Evolutionary conservation across 92 coral and sea anemone genomes (phyloP).

Genomic region (Zoanthus gigantus): DNA sequence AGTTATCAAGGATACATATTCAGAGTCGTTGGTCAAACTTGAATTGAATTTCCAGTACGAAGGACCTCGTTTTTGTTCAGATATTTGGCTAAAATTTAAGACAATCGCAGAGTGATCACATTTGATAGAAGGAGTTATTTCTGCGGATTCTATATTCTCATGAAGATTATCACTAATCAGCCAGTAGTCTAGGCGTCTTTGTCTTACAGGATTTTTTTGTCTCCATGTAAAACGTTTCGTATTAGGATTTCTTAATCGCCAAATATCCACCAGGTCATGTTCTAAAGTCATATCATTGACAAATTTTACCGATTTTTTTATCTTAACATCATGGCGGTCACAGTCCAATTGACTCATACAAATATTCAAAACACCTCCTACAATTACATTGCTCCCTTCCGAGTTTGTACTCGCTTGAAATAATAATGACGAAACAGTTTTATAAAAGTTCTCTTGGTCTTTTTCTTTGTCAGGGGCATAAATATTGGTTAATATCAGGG

Average conservation of each 20-base stretch:
- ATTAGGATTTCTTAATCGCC: slow-evolving; percentile 51
- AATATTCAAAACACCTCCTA: slow-evolving; percentile 49
- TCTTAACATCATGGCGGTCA: slow-evolving; percentile 8
- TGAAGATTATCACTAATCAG: not conserved
- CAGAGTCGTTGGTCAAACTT: slow-evolving; percentile 4
- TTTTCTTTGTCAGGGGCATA: slow-evolving; percentile 47
- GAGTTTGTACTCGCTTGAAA: slow-evolving; percentile 12
- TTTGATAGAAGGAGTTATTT: slow-evolving; percentile 30
- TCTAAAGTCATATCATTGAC: slow-evolving; percentile 7
- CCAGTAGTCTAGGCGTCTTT: slow-evolving; percentile 35
- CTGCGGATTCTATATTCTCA: slow-evolving; percentile 22
- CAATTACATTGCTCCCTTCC: slow-evolving; percentile 14
- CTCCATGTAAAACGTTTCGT: slow-evolving; percentile 42
- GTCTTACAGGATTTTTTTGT: slow-evolving; percentile 39
- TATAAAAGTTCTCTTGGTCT: slow-evolving; percentile 33
- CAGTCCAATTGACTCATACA: slow-evolving; percentile 19
- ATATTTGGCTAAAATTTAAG: not conserved
- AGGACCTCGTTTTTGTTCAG: slow-evolving; percentile 4
- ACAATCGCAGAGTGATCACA: slow-evolving; percentile 25
- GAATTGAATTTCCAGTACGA: slow-evolving; percentile 45
- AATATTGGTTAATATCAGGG: slow-evolving; percentile 31
- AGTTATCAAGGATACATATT: slow-evolving; percentile 16
- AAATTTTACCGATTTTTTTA: not conserved
- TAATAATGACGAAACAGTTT: slow-evolving; percentile 13
- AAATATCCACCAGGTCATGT: slow-evolving; percentile 37